A percentile compares a stretch with the other conserved stretches of the same genome.
Conservation (phyloP, 1,140 invertebrate genomes). For the Camponotus pennsylvanicus region DNA sequence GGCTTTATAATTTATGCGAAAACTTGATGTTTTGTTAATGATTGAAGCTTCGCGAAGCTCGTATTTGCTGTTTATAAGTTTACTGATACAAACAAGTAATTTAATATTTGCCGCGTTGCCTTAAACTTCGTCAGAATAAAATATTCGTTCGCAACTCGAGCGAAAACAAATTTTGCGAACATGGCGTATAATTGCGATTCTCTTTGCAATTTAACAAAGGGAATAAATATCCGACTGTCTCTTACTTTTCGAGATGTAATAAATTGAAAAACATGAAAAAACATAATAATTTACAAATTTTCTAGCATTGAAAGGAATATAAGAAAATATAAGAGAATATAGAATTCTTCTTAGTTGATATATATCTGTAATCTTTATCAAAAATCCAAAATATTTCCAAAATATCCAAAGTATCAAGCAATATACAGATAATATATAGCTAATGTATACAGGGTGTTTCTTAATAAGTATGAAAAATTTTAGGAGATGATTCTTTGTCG, state of each 20-base stretch:
- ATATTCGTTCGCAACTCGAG: background rate
- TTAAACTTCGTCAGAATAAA: constrained; percentile 29
- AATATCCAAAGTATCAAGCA: no score
- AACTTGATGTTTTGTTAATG: constrained; percentile 40
- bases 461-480: no score
- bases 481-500: no score
- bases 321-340: no score
- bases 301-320: background rate
- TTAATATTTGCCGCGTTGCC: background rate
- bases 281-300: background rate
- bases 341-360: background rate
- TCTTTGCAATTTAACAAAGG: background rate
- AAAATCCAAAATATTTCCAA: constrained; percentile 7
- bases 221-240: background rate
- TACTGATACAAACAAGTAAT: constrained; percentile 33
- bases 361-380: background rate
- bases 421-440: no score
- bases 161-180: background rate
- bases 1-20: constrained; percentile 40
- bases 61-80: constrained; percentile 27
- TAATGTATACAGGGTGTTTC: no score
- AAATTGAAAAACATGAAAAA: background rate
- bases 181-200: constrained; percentile 19
- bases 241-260: background rate
- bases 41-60: constrained; percentile 26